Conservation (phyloP, 2,888 invertebrate species). For the Ametastegia equiseti region DNA sequence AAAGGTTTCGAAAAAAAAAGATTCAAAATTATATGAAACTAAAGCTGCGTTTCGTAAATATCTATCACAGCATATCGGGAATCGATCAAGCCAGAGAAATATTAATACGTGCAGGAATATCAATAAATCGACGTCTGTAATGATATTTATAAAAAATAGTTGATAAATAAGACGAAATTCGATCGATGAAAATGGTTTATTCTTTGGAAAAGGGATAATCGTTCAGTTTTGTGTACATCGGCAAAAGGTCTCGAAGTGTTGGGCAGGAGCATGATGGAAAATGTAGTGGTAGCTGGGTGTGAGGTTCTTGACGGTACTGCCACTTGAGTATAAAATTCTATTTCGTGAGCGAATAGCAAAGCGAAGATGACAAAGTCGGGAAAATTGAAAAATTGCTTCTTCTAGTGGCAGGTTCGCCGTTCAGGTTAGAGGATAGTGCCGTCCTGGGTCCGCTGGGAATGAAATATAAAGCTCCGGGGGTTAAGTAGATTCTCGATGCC, state of each 20-base stretch:
- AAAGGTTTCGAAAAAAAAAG: not conserved
- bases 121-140: not conserved
- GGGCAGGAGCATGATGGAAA: not conserved
- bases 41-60: not conserved
- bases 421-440: not conserved
- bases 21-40: not conserved
- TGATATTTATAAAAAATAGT: no score
- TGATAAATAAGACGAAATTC: no score
- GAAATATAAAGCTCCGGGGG: constrained; percentile 61
- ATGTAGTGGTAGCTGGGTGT: constrained; percentile 16
- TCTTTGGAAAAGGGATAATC: not conserved
- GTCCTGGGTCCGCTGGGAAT: constrained; percentile 60
- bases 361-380: constrained; percentile 75
- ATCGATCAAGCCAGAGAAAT: not conserved
- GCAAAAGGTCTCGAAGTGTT: not conserved
- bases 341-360: constrained; percentile 72
- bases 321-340: constrained; percentile 71
- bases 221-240: not conserved
- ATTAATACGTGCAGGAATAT: not conserved
- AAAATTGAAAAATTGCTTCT: constrained; percentile 75
- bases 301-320: constrained; percentile 54
- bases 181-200: not conserved
- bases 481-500: constrained; percentile 70
- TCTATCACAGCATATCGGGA: not conserved
- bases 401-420: constrained; percentile 57